A percentile compares a stretch with the other conserved stretches of the same genome.
Evolutionary conservation across 2,888 invertebrate species (phyloP).

Genomic region (Pseudolycoriella hygida): DNA sequence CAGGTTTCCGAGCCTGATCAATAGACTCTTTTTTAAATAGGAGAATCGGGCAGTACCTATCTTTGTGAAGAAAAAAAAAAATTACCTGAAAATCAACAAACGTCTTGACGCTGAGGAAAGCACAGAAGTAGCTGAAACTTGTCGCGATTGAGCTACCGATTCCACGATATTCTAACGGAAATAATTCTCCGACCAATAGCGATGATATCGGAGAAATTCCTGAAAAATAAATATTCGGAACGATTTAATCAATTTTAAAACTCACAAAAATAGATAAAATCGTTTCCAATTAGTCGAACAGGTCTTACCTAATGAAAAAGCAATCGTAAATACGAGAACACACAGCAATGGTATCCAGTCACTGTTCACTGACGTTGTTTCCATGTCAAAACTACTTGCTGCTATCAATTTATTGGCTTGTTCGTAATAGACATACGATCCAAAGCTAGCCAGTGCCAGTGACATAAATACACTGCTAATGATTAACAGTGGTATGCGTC

Average conservation of each 20-base stretch:
- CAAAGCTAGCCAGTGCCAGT: slow-evolving; percentile 68
- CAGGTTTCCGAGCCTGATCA: no score
- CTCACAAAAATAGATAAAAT: no score
- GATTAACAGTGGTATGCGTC: slow-evolving; percentile 64
- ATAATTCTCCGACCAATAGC: slow-evolving; percentile 66
- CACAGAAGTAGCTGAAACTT: slow-evolving; percentile 71
- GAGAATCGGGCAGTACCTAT: no score
- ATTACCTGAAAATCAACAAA: slow-evolving; percentile 59
- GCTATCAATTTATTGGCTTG: slow-evolving; percentile 34
- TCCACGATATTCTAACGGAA: slow-evolving; percentile 69
- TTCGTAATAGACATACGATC: slow-evolving; percentile 68
- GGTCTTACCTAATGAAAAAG: slow-evolving; percentile 57
- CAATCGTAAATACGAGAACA: slow-evolving; percentile 66
- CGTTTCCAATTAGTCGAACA: no score
- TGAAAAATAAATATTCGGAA: slow-evolving; percentile 3
- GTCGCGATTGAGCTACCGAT: slow-evolving; percentile 75
- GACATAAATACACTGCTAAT: slow-evolving; percentile 74
- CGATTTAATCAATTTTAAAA: neutral
- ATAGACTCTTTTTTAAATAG: no score
- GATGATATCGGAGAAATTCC: slow-evolving; percentile 71
- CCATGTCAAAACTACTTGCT: slow-evolving; percentile 8
- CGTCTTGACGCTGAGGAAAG: slow-evolving; percentile 71
- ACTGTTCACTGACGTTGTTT: slow-evolving; percentile 35
- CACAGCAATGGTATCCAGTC: slow-evolving; percentile 74
- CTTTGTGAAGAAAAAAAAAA: no score